Evolutionary conservation across 2,888 invertebrate genomes (phyloP).

Genomic region (Dexiosoma caninum): DNA sequence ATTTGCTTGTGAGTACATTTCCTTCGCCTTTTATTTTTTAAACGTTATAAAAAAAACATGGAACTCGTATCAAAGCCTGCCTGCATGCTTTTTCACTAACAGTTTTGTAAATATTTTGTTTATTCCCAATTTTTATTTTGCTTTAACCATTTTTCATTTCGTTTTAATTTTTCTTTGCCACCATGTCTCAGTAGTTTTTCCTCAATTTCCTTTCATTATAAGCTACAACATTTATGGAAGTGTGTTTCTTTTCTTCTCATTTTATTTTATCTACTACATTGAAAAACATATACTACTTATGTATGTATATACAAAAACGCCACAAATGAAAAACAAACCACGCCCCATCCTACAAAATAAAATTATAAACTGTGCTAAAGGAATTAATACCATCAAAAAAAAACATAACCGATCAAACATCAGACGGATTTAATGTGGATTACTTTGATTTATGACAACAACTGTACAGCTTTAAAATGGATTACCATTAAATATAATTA

Average conservation of each 20-base stretch:
- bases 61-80: neutral
- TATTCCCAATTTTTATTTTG: neutral
- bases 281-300: constrained; percentile 12
- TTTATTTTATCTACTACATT: constrained; percentile 5
- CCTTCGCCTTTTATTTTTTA: constrained; percentile 38
- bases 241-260: constrained; percentile 45
- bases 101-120: constrained; percentile 36
- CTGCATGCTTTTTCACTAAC: constrained; percentile 41
- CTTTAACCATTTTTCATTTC: neutral
- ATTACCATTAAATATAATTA: constrained; percentile 28
- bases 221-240: constrained; percentile 56
- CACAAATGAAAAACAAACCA: neutral
- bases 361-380: constrained; percentile 48
- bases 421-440: constrained; percentile 46
- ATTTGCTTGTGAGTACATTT: constrained; percentile 61
- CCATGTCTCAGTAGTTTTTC: constrained; percentile 22
- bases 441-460: constrained; percentile 17
- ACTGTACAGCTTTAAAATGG: constrained; percentile 43
- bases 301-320: constrained; percentile 15
- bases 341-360: neutral
- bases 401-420: neutral
- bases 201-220: constrained; percentile 48
- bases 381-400: constrained; percentile 24
- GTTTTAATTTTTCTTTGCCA: neutral
- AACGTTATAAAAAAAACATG: neutral